phyloP scores from a whole-genome alignment of 2,797 vertebrate genomes.

The Lacerta agilis region DNA sequence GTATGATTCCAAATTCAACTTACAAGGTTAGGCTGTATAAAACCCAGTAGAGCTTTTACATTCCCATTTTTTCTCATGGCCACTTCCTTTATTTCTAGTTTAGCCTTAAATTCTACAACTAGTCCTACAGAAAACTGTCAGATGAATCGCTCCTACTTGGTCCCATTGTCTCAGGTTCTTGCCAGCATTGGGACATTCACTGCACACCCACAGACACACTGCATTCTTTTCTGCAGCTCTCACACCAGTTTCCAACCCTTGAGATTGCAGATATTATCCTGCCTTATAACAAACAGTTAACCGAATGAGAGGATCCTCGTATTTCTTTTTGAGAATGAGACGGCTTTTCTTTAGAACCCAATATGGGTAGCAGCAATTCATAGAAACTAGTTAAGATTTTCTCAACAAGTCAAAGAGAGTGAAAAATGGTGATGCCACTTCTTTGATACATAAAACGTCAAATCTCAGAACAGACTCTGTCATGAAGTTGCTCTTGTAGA shows the following conservation, averaged over 20 bases:
- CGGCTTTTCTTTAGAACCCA: background rate
- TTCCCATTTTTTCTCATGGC: too few species aligned
- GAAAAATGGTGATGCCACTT: background rate
- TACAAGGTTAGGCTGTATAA: background rate
- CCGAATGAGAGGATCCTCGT: background rate
- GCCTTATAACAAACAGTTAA: background rate
- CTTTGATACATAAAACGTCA: background rate
- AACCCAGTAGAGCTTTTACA: background rate
- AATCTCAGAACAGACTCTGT: background rate
- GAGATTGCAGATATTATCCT: background rate
- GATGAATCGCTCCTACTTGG: too few species aligned
- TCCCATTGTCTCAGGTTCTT: background rate
- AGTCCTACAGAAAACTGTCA: background rate
- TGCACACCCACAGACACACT: background rate
- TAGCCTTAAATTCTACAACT: background rate
- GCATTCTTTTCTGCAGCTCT: background rate
- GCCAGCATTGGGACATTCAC: background rate
- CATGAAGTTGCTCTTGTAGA: background rate
- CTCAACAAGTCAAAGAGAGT: background rate
- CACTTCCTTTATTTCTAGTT: background rate
- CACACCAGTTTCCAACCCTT: background rate
- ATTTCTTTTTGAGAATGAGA: background rate
- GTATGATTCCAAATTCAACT: background rate
- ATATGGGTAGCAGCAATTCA: background rate
- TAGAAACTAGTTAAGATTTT: background rate